Evolutionary conservation across 2,113 vertebrate genomes (phyloP), one percentile per base, ranked within the genome.

Genomic region (Chionomys nivalis): DNA sequence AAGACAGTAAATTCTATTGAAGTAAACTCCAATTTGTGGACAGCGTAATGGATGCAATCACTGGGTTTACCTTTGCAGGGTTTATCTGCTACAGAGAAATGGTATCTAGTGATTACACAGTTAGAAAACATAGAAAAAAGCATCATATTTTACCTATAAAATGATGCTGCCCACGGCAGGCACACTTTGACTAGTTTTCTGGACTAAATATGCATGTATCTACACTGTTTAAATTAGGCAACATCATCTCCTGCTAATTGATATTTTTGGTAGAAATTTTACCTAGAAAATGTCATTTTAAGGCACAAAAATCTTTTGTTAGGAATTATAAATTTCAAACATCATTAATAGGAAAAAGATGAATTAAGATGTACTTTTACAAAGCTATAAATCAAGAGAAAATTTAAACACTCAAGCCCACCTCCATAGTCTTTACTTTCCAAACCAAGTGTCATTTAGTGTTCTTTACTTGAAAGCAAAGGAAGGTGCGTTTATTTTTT

Each of bases 241-340:
- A 90, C 12, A 42, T 79, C 9, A 94, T 68, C 33, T 7, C 55
- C 16, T 87, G 26, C 1, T 94, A 92, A 26, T 33, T 16, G 73
- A 88, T 52, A 79, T 58, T 81, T 92, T 65, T 52, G 13, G 1
- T 73, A 1, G 61, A 1, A 95, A 72, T 0, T 86, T n/a, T 96
- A 70, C 26, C 70, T 92, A 33, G 16, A 87, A 95, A 95, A 94
- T 85, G 21, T 55, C 47, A 92, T 49, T 33, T 87, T 89, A 73
- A 86, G 7, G 66, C 36, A 44, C 93, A 90, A 81, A 49, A 63
- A 5, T 1, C 1, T 28, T 58, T 16, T 26, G 19, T 39, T 94
- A 85, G 11, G 73, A 49, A 94, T 55, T 90, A 5, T 89, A 39
- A 89, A 85, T 89, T 96, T 55, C 26, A 93, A 66, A 1, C 75